Evolutionary conservation across 2,888 invertebrate species (phyloP).

Genomic region (Noctua pronuba): DNA sequence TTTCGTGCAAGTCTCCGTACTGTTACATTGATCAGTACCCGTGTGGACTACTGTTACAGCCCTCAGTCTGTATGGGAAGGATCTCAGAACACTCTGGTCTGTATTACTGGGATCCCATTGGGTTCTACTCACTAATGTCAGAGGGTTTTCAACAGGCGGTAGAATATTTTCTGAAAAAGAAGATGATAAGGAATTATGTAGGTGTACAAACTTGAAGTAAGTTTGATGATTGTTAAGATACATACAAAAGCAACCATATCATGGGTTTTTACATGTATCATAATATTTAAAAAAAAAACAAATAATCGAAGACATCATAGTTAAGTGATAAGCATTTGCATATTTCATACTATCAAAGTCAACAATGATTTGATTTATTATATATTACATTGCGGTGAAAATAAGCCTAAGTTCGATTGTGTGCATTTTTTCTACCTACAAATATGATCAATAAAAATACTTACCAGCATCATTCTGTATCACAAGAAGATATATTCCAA

Average conservation of each 20-base stretch:
- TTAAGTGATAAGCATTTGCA: not conserved
- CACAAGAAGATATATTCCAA: conserved; percentile 83
- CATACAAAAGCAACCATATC: not conserved
- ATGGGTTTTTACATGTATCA: not conserved
- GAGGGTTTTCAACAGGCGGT: conserved; percentile 77
- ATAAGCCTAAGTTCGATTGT: not conserved
- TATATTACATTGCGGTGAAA: not conserved
- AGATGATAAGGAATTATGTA: not conserved
- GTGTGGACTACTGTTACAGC: conserved; percentile 86
- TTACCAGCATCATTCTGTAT: conserved; percentile 80
- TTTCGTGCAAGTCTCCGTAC: conserved; percentile 73
- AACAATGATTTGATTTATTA: not conserved
- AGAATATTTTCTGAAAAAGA: conserved; percentile 79
- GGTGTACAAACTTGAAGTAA: not conserved
- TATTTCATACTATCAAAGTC: not conserved
- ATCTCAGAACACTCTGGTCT: conserved; percentile 22
- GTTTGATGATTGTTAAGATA: not conserved
- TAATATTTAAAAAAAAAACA: not conserved
- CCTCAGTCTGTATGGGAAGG: conserved; percentile 67
- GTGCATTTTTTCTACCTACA: not conserved
- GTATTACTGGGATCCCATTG: conserved; percentile 70
- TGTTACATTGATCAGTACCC: conserved; percentile 78
- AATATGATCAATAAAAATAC: conserved; percentile 38
- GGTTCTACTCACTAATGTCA: conserved; percentile 72
- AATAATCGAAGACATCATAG: not conserved